Conservation (phyloP, 1,140 invertebrate genomes). For the Lerema accius region DNA sequence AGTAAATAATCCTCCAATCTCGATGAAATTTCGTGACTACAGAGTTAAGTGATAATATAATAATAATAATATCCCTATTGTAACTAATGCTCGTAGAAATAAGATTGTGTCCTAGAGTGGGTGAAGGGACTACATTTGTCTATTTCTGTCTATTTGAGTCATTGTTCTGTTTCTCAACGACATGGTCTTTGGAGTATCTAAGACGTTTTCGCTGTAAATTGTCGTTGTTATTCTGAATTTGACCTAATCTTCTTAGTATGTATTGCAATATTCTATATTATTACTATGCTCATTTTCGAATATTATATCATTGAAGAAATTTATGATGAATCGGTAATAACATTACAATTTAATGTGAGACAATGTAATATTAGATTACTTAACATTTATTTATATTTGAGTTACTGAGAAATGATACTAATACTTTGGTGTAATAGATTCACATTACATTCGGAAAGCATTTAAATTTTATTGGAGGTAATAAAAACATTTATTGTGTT, state of each 20-base stretch:
- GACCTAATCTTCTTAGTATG: constrained; percentile 11
- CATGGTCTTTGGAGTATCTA: constrained; percentile 22
- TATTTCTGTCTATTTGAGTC: constrained; percentile 25
- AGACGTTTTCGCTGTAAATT: constrained; percentile 5
- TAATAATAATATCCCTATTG: constrained; percentile 24
- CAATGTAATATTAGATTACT: too few relatives aligned
- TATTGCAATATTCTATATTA: constrained; percentile 8
- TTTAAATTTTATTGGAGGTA: too few relatives aligned
- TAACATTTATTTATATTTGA: too few relatives aligned
- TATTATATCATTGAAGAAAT: background rate
- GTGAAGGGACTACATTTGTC: constrained; percentile 30
- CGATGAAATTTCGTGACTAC: constrained; percentile 25
- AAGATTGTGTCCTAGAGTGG: constrained; percentile 21
- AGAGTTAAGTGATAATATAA: constrained; percentile 21
- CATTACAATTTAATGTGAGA: background rate
- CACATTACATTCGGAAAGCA: too few relatives aligned
- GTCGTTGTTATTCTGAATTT: background rate
- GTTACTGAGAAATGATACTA: too few relatives aligned
- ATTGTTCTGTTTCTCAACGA: constrained; percentile 23
- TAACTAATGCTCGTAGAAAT: constrained; percentile 22
- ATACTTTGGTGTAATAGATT: too few relatives aligned
- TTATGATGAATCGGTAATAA: background rate
- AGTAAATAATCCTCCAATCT: constrained; percentile 26
- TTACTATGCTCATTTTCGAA: constrained; percentile 8
- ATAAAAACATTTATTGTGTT: too few relatives aligned